phyloP scores from a whole-genome alignment of 2,888 invertebrate genomes.

The Dicyrtoma fusca region DNA sequence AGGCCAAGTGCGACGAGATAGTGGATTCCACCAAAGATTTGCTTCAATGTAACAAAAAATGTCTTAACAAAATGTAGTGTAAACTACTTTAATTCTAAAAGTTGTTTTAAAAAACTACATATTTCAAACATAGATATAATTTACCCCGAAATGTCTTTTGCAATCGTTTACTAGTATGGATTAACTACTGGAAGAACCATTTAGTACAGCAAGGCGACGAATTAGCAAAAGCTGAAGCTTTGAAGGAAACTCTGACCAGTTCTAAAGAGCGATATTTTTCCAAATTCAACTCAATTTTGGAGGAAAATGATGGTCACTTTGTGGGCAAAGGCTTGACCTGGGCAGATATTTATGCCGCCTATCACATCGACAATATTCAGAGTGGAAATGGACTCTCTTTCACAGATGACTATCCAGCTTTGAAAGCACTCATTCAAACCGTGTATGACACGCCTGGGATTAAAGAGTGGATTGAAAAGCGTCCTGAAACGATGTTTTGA shows the following conservation, averaged over 20 bases:
- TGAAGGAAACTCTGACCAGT: background rate
- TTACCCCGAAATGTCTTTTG: background rate
- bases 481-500: constrained; percentile 1
- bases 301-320: background rate
- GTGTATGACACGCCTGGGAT: constrained; percentile 8
- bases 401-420: background rate
- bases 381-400: background rate
- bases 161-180: background rate
- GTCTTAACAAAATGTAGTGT: too few relatives aligned
- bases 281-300: background rate
- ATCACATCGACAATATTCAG: background rate
- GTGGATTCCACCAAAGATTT: background rate
- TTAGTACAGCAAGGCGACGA: too few relatives aligned
- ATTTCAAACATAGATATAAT: too few relatives aligned
- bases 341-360: background rate
- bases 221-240: too few relatives aligned
- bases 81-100: too few relatives aligned
- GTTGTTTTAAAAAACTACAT: too few relatives aligned
- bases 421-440: background rate
- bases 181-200: too few relatives aligned
- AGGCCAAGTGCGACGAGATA: background rate
- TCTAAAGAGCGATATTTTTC: background rate
- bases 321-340: background rate
- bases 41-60: constrained; percentile 19
- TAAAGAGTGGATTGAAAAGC: constrained; percentile 24